These are phyloP conservation scores for Potamarius usumacintae DNA, from an alignment of 2,113 vertebrate species.

Conservation along the genomic window DNA sequence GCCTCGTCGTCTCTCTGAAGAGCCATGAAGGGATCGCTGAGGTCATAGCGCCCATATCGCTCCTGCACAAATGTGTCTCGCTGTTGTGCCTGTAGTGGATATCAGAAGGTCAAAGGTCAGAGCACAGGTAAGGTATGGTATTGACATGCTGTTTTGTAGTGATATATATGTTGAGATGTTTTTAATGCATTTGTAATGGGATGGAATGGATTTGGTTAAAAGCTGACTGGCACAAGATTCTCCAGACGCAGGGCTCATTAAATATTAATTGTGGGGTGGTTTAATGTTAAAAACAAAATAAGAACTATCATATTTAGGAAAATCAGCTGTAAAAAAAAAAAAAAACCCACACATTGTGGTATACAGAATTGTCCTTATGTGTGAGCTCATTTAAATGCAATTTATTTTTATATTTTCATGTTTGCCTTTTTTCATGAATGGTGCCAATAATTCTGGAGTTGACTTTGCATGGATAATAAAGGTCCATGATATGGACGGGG, in stretches of 20 bases:
- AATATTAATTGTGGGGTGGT: not conserved
- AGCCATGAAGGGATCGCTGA: slow-evolving; percentile 92
- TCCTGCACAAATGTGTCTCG: slow-evolving; percentile 91
- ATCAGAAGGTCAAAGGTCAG: slow-evolving; percentile 24
- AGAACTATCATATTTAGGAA: not conserved
- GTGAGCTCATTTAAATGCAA: not conserved
- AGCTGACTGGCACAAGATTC: not conserved
- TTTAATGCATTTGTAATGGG: slow-evolving; percentile 4
- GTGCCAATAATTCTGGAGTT: not conserved
- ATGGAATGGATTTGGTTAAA: slow-evolving; percentile 1
- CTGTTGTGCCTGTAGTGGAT: slow-evolving; percentile 82
- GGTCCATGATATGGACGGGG: not conserved
- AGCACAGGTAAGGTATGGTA: slow-evolving; percentile 7
- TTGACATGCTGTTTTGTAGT: not conserved
- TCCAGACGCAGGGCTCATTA: not conserved
- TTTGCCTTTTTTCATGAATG: not conserved
- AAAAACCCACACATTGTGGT: not conserved
- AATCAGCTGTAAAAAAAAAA: not conserved
- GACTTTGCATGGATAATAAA: not conserved
- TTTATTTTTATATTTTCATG: not conserved
- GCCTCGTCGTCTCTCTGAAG: slow-evolving; percentile 91
- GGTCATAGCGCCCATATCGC: slow-evolving; percentile 92
- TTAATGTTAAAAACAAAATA: not conserved
- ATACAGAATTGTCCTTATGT: not conserved
- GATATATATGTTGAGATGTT: not conserved